Evolutionary conservation across 2,888 invertebrate genomes (phyloP).

Genomic region (Pogonocherus hispidulus): DNA sequence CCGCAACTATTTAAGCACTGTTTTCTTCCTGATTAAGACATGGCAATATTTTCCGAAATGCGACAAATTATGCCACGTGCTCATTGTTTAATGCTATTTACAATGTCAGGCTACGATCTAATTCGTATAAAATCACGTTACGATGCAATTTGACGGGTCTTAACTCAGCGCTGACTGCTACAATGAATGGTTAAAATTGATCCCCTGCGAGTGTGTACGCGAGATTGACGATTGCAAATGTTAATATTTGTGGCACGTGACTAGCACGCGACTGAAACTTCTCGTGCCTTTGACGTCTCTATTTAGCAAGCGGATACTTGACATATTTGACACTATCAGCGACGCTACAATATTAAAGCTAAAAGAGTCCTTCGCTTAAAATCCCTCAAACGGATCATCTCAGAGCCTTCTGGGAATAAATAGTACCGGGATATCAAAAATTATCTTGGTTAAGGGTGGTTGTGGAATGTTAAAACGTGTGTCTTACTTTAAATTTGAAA

Average conservation of each 20-base stretch:
- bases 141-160: constrained; percentile 60
- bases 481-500: too few species aligned
- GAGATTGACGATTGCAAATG: constrained; percentile 47
- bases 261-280: constrained; percentile 36
- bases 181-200: constrained; percentile 24
- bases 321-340: constrained; percentile 57
- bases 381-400: constrained; percentile 2
- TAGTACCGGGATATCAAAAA: too few species aligned
- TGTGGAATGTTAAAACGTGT: too few species aligned
- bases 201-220: constrained; percentile 33
- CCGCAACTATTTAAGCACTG: neutral
- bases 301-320: constrained; percentile 54
- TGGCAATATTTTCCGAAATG: constrained; percentile 1
- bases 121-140: constrained; percentile 58
- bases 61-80: constrained; percentile 54
- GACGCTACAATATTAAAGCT: constrained; percentile 23
- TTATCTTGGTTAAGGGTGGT: too few species aligned
- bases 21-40: neutral
- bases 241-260: constrained; percentile 63
- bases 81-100: constrained; percentile 55
- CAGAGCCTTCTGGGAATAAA: neutral
- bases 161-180: constrained; percentile 41
- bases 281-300: constrained; percentile 48
- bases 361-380: constrained; percentile 27
- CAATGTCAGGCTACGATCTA: constrained; percentile 52